Evolutionary conservation across 1,140 invertebrate species (phyloP).

Genomic region (Sesamia nonagrioides): DNA sequence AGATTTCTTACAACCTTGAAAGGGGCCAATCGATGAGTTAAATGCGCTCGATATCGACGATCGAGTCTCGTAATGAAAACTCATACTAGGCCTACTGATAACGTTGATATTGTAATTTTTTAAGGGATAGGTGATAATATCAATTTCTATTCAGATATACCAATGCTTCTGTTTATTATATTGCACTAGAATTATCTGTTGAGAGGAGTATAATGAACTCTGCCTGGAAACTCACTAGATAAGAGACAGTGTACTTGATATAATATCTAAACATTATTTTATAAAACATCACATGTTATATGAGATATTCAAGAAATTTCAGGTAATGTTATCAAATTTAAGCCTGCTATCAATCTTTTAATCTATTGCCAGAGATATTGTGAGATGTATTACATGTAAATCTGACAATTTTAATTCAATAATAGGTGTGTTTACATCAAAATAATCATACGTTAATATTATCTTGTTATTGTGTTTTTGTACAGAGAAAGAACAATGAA

Average conservation of each 20-base stretch:
- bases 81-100: too few species aligned
- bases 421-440: background rate
- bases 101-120: too few species aligned
- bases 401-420: too few species aligned
- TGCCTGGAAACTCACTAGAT: background rate
- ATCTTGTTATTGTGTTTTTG: background rate
- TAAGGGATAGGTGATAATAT: too few species aligned
- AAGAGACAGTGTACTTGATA: background rate
- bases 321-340: background rate
- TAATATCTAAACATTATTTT: background rate
- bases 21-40: too few species aligned
- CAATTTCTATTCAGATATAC: too few species aligned
- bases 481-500: too few species aligned
- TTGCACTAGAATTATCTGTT: background rate
- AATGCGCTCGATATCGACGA: too few species aligned
- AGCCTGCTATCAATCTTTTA: constrained; percentile 1
- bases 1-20: too few species aligned
- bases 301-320: background rate
- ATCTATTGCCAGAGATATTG: background rate
- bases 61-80: too few species aligned
- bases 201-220: constrained; percentile 20
- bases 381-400: background rate
- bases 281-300: background rate
- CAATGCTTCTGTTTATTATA: too few species aligned
- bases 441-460: background rate